Evolutionary conservation across 2,888 invertebrate species (phyloP).

Genomic region (Ophion ellenae): DNA sequence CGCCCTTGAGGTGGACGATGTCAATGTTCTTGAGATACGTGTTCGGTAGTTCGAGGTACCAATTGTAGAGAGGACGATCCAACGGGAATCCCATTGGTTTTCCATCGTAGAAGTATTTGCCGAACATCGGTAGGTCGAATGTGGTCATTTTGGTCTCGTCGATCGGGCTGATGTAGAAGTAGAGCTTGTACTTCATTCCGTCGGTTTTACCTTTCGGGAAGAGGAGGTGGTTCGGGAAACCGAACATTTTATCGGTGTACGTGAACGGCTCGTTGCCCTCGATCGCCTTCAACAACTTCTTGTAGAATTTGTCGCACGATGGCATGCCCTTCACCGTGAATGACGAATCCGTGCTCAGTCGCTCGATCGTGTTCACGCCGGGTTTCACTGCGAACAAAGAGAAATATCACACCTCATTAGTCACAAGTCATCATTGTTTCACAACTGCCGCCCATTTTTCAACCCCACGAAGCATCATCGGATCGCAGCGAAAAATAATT

Average conservation of each 20-base stretch:
- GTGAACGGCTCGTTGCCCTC: conserved; percentile 79
- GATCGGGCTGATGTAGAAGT: conserved; percentile 86
- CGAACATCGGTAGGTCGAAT: conserved; percentile 84
- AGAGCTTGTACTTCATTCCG: conserved; percentile 87
- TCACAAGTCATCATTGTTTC: background rate
- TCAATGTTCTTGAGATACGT: conserved; percentile 86
- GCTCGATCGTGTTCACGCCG: conserved; percentile 79
- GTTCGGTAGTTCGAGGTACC: conserved; percentile 85
- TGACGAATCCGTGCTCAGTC: conserved; percentile 76
- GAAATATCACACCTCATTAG: background rate
- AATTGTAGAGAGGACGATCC: conserved; percentile 85
- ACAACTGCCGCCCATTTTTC: background rate
- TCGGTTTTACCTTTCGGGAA: conserved; percentile 87
- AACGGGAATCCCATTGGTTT: conserved; percentile 86
- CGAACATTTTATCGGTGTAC: conserved; percentile 75
- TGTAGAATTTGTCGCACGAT: conserved; percentile 76
- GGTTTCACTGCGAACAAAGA: conserved; percentile 74
- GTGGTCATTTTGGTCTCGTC: conserved; percentile 84
- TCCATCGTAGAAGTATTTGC: conserved; percentile 82
- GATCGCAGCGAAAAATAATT: no score
- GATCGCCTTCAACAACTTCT: conserved; percentile 76
- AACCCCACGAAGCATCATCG: no score
- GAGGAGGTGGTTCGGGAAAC: conserved; percentile 86
- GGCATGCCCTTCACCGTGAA: conserved; percentile 74
- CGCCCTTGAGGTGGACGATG: conserved; percentile 85